Base-by-base conservation (phyloP, 53 echinoderm and acorn worm genomes). In the Luidia sarsii region DNA sequence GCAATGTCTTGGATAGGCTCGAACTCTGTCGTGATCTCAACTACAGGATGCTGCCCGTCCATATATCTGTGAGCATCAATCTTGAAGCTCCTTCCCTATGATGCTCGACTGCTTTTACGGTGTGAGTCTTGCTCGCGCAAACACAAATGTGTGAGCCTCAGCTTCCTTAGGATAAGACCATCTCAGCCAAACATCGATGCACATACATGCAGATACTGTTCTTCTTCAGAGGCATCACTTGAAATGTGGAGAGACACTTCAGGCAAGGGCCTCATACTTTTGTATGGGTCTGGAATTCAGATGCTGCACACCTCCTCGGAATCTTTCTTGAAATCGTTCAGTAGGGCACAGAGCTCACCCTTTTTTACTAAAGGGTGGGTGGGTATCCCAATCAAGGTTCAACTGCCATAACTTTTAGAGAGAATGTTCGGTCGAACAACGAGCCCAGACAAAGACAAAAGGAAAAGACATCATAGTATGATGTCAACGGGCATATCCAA, bases 191-290 rank as follows among this genome's bases (percentile, higher is more conserved):
- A 89, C 81, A 57, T 82, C 92, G 7, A 89, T 89, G 31, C 92
- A 86, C 89, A 89, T 92, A 21, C 83, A n/a, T n/a, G n/a, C n/a
- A n/a, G n/a, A n/a, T n/a, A n/a, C n/a, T n/a, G n/a, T n/a, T n/a
- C 92, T 31, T 86, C 89, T 74, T 92, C 89, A 22, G 92, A 89
- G 16, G 92, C 92, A 64, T 92, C 93, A 48, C 93, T 92, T 28
- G 72, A 80, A 33, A 86, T 86, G 59, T 92, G 93, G 13, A 92
- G 80, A 25, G 89, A 92, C 37, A 92, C 80, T 66, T 92, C 86
- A 14, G 86, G 86, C 37, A 92, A 68, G 23, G 92, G 92, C 79
- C 92, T 73, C 27, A 33, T 55, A 41, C 89, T 86, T 49, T 27
- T 79, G 71, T 70, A 89, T 8, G 18, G 50, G 50, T 90, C 90